These are phyloP conservation scores for Felis chaus DNA, from an alignment of 2,113 vertebrate genomes.

Conservation along the genomic window DNA sequence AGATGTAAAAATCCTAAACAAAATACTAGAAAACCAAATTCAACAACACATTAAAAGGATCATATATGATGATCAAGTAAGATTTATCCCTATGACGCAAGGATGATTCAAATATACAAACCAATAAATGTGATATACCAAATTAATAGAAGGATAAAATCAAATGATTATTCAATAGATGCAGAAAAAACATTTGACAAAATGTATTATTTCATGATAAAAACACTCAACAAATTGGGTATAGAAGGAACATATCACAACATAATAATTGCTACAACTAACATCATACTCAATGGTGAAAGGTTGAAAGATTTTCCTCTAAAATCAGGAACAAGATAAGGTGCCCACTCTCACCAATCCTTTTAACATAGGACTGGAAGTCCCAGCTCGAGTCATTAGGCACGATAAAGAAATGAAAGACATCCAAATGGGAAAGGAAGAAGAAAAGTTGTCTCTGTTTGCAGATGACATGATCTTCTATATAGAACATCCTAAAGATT, in stretches of 20 bases:
- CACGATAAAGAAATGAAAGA: neutral
- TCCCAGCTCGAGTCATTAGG: neutral
- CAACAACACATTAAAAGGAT: neutral
- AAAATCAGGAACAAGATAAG: neutral
- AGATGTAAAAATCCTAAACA: neutral
- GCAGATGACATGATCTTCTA: neutral
- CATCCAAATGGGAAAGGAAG: neutral
- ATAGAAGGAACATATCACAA: neutral
- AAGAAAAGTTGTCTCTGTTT: neutral
- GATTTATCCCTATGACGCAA: neutral
- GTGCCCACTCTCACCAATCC: neutral
- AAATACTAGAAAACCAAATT: neutral
- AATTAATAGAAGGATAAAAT: neutral
- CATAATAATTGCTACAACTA: neutral
- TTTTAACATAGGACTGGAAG: neutral
- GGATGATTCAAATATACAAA: neutral
- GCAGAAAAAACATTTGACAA: neutral
- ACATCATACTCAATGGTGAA: neutral
- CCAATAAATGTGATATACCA: neutral
- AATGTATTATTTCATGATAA: neutral
- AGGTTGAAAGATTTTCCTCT: neutral
- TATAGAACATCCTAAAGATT: neutral
- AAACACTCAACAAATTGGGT: neutral
- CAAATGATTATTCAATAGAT: neutral
- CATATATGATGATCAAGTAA: neutral